A percentile compares a stretch with the other conserved stretches of the same genome.
phyloP scores from a whole-genome alignment of 2,797 vertebrate species.

The Lates japonicus region DNA sequence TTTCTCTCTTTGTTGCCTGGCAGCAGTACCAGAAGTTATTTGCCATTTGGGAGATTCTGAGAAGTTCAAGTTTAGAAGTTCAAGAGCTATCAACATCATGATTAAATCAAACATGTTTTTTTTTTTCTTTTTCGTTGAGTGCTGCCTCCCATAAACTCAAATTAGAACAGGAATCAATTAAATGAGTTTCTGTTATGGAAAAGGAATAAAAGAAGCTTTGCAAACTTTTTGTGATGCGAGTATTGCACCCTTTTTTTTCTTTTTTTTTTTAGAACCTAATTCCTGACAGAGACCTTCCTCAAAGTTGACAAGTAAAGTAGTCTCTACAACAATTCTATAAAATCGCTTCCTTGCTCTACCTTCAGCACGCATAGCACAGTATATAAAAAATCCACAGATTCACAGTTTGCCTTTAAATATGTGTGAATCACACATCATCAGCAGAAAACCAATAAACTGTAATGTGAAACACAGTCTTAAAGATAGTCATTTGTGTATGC shows the following conservation, averaged over 20 bases:
- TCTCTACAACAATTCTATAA: background rate
- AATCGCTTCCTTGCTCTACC: conserved; percentile 5
- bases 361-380: background rate
- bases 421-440: conserved; percentile 9
- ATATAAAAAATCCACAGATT: background rate
- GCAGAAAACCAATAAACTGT: background rate
- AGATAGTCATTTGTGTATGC: background rate
- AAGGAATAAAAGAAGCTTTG: background rate
- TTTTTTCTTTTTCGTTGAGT: background rate
- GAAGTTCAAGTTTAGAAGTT: conserved; percentile 1
- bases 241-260: background rate
- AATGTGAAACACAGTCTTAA: background rate
- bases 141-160: background rate
- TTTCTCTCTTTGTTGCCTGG: conserved; percentile 3
- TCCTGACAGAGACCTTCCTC: background rate
- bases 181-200: background rate
- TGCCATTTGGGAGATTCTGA: background rate
- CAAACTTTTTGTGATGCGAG: background rate
- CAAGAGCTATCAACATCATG: background rate
- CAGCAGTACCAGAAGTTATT: background rate
- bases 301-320: background rate
- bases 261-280: too few species aligned
- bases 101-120: background rate
- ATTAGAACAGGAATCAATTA: conserved; percentile 6
- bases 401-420: background rate